Conservation (phyloP, 2,888 invertebrate genomes). For the Aphrophora alni region DNA sequence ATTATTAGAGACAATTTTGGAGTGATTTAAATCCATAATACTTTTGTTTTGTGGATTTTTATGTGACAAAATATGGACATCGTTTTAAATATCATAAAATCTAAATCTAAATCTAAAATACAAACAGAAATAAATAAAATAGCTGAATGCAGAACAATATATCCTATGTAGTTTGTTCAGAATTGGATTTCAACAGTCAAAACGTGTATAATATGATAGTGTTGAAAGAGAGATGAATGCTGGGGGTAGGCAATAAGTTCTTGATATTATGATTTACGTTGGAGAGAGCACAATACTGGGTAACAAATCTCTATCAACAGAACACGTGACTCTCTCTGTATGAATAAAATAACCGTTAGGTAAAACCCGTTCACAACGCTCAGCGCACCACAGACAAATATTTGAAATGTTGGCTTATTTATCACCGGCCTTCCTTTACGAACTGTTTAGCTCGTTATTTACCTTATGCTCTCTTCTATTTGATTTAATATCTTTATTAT, state of each 20-base stretch:
- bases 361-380: neutral
- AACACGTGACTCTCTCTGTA: neutral
- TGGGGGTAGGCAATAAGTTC: neutral
- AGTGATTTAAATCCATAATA: no score
- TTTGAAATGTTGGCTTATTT: neutral
- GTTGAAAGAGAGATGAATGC: neutral
- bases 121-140: neutral
- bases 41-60: no score
- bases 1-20: no score
- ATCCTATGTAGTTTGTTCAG: neutral
- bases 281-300: neutral
- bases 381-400: neutral
- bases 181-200: neutral
- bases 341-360: constrained; percentile 6
- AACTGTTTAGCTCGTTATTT: neutral
- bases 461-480: neutral
- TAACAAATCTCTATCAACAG: constrained; percentile 1
- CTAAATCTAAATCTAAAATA: no score
- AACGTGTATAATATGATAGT: constrained; percentile 6
- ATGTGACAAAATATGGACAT: no score
- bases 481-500: neutral
- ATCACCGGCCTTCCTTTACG: no score
- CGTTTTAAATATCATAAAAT: no score
- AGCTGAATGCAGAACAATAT: neutral
- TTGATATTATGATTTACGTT: constrained; percentile 2